phyloP scores from a whole-genome alignment of 2,797 vertebrate species.

The Triplophysa yarkandensis region DNA sequence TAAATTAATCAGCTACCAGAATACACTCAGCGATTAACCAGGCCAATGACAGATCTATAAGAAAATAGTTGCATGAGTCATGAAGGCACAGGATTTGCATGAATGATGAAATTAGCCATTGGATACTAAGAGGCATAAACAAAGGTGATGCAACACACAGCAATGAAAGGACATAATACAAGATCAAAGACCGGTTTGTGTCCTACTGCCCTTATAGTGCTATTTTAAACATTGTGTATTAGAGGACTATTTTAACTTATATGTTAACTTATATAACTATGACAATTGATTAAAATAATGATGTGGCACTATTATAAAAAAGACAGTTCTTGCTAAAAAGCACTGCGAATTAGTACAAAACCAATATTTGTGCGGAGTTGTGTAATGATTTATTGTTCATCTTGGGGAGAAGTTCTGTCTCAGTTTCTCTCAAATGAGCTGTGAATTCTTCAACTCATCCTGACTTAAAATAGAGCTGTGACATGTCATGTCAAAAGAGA shows the following conservation, averaged over 20 bases:
- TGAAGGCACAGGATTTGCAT: constrained; percentile 10
- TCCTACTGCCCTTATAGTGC: neutral
- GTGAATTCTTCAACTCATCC: constrained; percentile 33
- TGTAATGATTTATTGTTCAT: neutral
- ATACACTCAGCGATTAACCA: constrained; percentile 19
- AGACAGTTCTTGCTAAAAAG: neutral
- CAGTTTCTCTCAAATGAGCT: constrained; percentile 35
- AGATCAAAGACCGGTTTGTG: neutral
- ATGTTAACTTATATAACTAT: neutral
- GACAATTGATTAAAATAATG: neutral
- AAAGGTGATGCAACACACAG: constrained; percentile 44
- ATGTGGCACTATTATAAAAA: too few relatives aligned
- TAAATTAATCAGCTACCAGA: constrained; percentile 32
- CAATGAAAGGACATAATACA: neutral
- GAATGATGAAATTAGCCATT: constrained; percentile 36
- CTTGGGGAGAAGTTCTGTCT: neutral
- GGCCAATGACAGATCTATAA: constrained; percentile 41
- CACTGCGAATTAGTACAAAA: neutral
- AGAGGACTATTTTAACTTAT: neutral
- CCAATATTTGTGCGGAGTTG: too few relatives aligned
- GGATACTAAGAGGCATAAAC: constrained; percentile 35
- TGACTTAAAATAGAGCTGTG: constrained; percentile 31
- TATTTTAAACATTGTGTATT: constrained; percentile 7
- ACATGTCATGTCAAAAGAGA: neutral
- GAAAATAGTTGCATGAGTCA: constrained; percentile 18